A percentile compares a stretch with the other conserved stretches of the same genome.
Conservation (phyloP, 2,113 vertebrate genomes). For the Clarias batrachus region DNA sequence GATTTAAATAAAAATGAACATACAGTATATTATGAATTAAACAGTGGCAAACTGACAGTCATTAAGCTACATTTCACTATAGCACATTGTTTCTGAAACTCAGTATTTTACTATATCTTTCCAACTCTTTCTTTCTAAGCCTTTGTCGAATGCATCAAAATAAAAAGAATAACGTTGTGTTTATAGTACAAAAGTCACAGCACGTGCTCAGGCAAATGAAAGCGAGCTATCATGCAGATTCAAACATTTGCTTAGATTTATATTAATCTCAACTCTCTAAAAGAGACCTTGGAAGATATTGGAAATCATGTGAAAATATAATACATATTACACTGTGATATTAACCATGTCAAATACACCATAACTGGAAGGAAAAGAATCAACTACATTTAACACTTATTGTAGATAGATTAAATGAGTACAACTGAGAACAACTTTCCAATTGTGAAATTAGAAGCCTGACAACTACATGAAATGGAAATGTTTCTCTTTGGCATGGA, state of each 20-base stretch:
- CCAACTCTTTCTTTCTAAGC: neutral
- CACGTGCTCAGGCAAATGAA: neutral
- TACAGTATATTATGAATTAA: neutral
- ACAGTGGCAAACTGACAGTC: neutral
- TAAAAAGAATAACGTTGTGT: neutral
- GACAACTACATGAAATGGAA: neutral
- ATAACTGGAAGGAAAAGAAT: neutral
- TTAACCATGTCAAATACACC: conserved; percentile 3
- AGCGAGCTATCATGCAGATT: neutral
- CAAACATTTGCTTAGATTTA: neutral
- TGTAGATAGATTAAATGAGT: neutral
- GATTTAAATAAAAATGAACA: neutral
- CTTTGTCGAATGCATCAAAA: neutral
- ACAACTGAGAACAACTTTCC: neutral
- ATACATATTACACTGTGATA: neutral
- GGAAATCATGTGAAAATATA: neutral
- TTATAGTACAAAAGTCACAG: neutral
- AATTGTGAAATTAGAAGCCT: neutral
- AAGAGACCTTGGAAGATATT: neutral
- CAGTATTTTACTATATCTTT: neutral
- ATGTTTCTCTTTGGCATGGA: neutral
- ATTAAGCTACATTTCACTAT: neutral
- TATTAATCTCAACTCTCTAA: neutral
- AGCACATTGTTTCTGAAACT: neutral
- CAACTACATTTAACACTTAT: neutral